These are phyloP conservation scores for Parasteatoda lunata DNA, from an alignment of 2,888 invertebrate genomes.

Conservation along the genomic window DNA sequence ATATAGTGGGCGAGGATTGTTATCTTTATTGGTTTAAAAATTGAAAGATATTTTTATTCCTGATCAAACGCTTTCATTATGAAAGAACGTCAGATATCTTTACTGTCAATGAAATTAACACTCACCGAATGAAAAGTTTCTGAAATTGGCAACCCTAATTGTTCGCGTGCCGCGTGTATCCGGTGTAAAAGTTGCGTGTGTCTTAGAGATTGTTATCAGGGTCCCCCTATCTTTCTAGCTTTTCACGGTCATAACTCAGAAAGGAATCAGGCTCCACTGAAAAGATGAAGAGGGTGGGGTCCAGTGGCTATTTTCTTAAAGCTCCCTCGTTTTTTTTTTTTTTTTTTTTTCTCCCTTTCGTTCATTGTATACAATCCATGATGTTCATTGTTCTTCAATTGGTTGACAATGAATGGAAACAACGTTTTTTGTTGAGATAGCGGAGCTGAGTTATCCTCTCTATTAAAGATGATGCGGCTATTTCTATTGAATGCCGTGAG, in stretches of 20 bases:
- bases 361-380: neutral
- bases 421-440: constrained; percentile 18
- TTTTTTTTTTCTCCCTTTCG: neutral
- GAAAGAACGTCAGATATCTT: neutral
- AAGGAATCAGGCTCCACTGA: constrained; percentile 65
- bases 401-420: constrained; percentile 25
- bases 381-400: constrained; percentile 24
- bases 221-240: constrained; percentile 19
- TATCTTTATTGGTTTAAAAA: neutral
- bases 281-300: constrained; percentile 54
- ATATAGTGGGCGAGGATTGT: neutral
- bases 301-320: constrained; percentile 1
- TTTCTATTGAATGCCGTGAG: neutral
- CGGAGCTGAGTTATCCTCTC: neutral
- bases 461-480: neutral
- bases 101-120: neutral
- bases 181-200: constrained; percentile 60
- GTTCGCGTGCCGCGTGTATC: constrained; percentile 63
- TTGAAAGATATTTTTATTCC: neutral
- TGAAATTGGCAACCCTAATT: constrained; percentile 64
- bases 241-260: constrained; percentile 43
- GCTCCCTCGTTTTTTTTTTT: constrained; percentile 4
- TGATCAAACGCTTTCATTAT: neutral
- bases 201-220: constrained; percentile 33
- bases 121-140: constrained; percentile 16